These are phyloP conservation scores for Choloepus hoffmanni DNA, from an alignment of 2,113 vertebrate genomes.

Conservation along the genomic window DNA sequence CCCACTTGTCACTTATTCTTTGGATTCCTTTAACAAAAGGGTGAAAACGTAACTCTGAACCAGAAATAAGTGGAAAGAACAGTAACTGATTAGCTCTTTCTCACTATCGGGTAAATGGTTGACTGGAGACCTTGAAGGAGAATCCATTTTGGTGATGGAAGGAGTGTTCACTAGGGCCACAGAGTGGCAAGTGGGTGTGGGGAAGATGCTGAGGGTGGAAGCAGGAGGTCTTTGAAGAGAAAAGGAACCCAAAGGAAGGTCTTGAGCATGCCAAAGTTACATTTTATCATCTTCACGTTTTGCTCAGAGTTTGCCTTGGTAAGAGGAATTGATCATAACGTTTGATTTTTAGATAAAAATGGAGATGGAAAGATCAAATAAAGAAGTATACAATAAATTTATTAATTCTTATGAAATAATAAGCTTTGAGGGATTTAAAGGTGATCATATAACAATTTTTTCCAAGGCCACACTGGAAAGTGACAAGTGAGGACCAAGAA, in stretches of 20 bases:
- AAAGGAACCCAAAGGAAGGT: neutral
- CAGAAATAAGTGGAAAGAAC: neutral
- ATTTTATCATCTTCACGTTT: neutral
- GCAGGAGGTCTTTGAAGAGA: neutral
- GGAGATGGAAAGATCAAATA: neutral
- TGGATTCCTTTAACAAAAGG: conserved; percentile 1
- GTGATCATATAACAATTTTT: neutral
- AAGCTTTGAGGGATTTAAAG: neutral
- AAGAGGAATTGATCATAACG: neutral
- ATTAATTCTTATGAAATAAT: neutral
- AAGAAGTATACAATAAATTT: neutral
- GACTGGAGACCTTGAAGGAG: neutral
- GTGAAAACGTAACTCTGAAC: neutral
- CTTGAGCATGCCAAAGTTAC: neutral
- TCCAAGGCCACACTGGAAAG: neutral
- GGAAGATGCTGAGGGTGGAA: neutral
- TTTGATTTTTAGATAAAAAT: conserved; percentile 33
- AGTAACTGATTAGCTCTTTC: neutral
- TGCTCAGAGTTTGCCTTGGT: neutral
- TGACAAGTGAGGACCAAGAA: neutral
- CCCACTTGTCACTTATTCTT: neutral
- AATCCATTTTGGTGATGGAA: neutral
- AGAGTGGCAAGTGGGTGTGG: neutral
- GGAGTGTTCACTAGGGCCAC: neutral
- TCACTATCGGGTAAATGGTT: neutral